Evolutionary conservation across 1,140 invertebrate species (phyloP), one percentile per base, ranked within the genome.

Genomic region (Drosophila pallidifrons): DNA sequence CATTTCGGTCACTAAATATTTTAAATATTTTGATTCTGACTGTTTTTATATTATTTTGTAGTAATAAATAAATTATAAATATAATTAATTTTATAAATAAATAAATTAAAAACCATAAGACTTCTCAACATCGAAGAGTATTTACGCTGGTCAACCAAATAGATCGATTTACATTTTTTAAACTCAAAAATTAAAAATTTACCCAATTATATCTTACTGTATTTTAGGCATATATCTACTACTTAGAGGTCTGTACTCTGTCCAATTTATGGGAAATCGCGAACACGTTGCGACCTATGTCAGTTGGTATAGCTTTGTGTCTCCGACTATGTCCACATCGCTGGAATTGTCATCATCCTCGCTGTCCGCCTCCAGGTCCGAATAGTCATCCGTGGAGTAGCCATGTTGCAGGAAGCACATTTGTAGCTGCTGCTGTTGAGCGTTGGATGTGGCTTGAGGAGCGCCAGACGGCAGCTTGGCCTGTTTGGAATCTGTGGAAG

Each of bases 241-340:
- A 30, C 30, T 51, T 15, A 13, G 45, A 32, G 30, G 13, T 32
- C 59, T 61, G 28, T 47, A 30, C 6, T 38, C 47, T 64, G 61
- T 41, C 25, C 32, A 51, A 38, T 41, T 41, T 61, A 43, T 59
- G 68, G 61, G 67, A 38, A 68, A 51, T 30, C 65, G 32, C 51
- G 16, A 46, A 25, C 11, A 41, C 46, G 20, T 20, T 52, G 25
- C 13, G 10, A 52, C 69, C 88, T 92, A 92, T 78, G 91, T 92
- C 20, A 92, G 76, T 59, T 92, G 82, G 71, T 91, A 92, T n/a
- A 92, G 68, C 51, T 92, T 92, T 2, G 77, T 54, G 28, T 92
- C 91, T n/a, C 92, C 92, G n/a, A 92, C 80, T 66, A 92, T 92
- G 63, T 92, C 92, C 51, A 92, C 91, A 74, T 92, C 92, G 51